These are phyloP conservation scores for Cryptotermes secundus DNA, from an alignment of 1,140 invertebrate species.

Conservation along the genomic window DNA sequence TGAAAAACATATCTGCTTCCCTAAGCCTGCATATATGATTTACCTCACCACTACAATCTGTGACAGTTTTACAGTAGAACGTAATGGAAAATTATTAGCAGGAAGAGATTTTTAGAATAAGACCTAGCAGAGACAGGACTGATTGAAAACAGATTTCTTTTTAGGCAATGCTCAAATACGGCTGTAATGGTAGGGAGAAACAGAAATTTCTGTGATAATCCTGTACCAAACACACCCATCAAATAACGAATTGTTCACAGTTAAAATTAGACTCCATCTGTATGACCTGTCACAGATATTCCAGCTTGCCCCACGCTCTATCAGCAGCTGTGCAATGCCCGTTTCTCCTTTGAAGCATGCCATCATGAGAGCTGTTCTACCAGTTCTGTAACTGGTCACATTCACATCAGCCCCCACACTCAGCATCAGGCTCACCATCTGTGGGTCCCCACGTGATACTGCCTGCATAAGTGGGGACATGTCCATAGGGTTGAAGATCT, in stretches of 20 bases:
- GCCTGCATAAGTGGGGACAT: constrained; percentile 49
- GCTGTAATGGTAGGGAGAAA: too few species aligned
- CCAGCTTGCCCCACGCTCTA: constrained; percentile 34
- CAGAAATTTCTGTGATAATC: neutral
- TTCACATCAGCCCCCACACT: constrained; percentile 46
- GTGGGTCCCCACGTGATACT: constrained; percentile 47
- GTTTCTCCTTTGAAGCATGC: constrained; percentile 34
- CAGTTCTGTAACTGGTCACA: constrained; percentile 32
- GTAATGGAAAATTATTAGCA: too few species aligned
- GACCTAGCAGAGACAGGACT: too few species aligned
- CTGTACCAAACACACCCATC: too few species aligned
- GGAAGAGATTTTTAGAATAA: too few species aligned
- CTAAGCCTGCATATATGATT: too few species aligned
- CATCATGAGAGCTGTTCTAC: constrained; percentile 42
- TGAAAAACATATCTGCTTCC: too few species aligned
- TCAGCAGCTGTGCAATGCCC: constrained; percentile 3
- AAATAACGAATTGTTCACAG: too few species aligned
- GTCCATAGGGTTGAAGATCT: constrained; percentile 40
- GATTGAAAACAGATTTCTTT: too few species aligned
- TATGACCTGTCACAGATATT: constrained; percentile 12
- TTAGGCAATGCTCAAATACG: too few species aligned
- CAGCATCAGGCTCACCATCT: constrained; percentile 47
- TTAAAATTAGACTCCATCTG: neutral
- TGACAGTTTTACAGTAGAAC: too few species aligned
- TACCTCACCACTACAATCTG: too few species aligned